Evolutionary conservation across 1,140 invertebrate genomes (phyloP).

Genomic region (Pseudomyrmex flavicornis): DNA sequence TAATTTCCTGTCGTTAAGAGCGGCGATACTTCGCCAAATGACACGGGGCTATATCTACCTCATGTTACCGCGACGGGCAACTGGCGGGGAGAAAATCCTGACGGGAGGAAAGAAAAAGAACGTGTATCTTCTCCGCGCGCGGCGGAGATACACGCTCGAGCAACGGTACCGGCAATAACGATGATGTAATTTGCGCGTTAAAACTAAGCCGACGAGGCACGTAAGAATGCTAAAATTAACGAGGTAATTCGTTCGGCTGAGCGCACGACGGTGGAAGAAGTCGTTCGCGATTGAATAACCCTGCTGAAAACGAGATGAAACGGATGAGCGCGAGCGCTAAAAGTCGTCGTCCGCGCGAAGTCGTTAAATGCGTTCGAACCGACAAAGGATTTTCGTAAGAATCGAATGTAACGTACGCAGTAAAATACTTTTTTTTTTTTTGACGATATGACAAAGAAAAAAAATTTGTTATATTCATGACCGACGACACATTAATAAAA

Average conservation of each 20-base stretch:
- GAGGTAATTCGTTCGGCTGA: conserved; percentile 28
- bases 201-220: conserved; percentile 17
- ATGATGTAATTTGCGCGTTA: conserved; percentile 60
- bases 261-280: background rate
- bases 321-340: background rate
- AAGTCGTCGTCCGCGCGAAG: background rate
- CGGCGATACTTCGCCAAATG: conserved; percentile 53
- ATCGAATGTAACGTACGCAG: background rate
- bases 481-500: too few relatives aligned
- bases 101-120: conserved; percentile 42
- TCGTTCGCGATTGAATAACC: conserved; percentile 24
- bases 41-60: conserved; percentile 59
- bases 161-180: conserved; percentile 6
- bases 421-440: background rate
- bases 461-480: too few relatives aligned
- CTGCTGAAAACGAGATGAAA: conserved; percentile 12
- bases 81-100: conserved; percentile 19
- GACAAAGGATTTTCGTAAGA: background rate
- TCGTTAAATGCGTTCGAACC: background rate
- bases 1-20: conserved; percentile 70
- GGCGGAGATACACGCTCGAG: background rate
- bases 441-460: too few relatives aligned
- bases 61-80: background rate
- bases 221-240: conserved; percentile 32
- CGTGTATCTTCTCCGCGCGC: background rate